A percentile compares a stretch with the other conserved stretches of the same genome.
Conservation (phyloP, 2,113 vertebrate species). For the Sander vitreus region DNA sequence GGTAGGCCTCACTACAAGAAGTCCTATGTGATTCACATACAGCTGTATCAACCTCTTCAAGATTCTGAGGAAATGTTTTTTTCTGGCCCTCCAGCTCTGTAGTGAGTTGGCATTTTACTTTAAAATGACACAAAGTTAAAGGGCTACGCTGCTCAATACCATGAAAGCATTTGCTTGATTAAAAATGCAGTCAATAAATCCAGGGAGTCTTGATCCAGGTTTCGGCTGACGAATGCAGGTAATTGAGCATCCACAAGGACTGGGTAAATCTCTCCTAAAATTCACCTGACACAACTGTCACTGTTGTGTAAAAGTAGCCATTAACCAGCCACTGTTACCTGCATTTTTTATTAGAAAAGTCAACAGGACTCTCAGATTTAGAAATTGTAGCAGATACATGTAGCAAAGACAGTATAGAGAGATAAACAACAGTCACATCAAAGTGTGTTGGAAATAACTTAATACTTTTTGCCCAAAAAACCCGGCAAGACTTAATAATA, state of each 20-base stretch:
- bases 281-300: conserved; percentile 18
- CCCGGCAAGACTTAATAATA: not conserved
- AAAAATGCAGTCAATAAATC: conserved; percentile 22
- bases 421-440: not conserved
- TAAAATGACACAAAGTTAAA: conserved; percentile 60
- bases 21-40: conserved; percentile 12
- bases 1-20: conserved; percentile 10
- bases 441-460: conserved; percentile 15
- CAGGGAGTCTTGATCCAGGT: conserved; percentile 11
- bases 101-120: conserved; percentile 29
- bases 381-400: conserved; percentile 77
- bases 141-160: conserved; percentile 59
- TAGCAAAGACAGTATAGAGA: conserved; percentile 69
- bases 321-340: conserved; percentile 4
- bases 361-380: conserved; percentile 1
- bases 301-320: not conserved
- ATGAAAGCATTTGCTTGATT: conserved; percentile 24
- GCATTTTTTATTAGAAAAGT: not conserved
- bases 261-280: conserved; percentile 40
- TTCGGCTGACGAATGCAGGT: conserved; percentile 15
- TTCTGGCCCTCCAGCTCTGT: conserved; percentile 40
- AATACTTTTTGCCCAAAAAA: conserved; percentile 3
- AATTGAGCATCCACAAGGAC: conserved; percentile 38
- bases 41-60: conserved; percentile 13
- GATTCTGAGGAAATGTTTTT: not conserved